phyloP scores from a whole-genome alignment of 1,140 invertebrate genomes.

The Penaeus vannamei region DNA sequence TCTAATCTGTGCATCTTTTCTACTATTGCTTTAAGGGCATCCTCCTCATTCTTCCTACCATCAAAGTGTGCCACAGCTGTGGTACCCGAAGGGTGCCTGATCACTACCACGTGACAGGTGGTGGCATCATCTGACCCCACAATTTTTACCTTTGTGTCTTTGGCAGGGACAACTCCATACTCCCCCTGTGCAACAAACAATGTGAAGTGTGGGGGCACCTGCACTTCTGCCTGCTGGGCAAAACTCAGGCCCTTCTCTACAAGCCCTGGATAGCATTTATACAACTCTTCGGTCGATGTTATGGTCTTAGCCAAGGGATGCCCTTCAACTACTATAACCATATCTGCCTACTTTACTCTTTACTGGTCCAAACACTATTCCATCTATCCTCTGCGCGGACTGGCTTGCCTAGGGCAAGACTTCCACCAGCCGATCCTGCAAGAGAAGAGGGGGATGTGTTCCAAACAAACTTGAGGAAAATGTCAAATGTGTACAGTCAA shows the following conservation, averaged over 20 bases:
- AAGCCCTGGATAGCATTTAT: slow-evolving; percentile 34
- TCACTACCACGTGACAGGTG: slow-evolving; percentile 68
- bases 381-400: slow-evolving; percentile 45
- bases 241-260: slow-evolving; percentile 43
- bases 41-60: slow-evolving; percentile 64
- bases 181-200: slow-evolving; percentile 68
- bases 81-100: slow-evolving; percentile 55
- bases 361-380: neutral
- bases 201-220: slow-evolving; percentile 36
- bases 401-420: slow-evolving; percentile 48
- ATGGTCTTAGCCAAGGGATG: slow-evolving; percentile 35
- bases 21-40: slow-evolving; percentile 48
- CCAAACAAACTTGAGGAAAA: slow-evolving; percentile 16
- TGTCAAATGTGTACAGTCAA: slow-evolving; percentile 14
- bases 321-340: slow-evolving; percentile 58
- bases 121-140: slow-evolving; percentile 69
- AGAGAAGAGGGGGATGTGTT: slow-evolving; percentile 62
- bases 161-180: slow-evolving; percentile 64
- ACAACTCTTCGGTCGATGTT: slow-evolving; percentile 50
- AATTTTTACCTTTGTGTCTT: slow-evolving; percentile 56
- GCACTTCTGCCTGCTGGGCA: slow-evolving; percentile 15
- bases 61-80: slow-evolving; percentile 68
- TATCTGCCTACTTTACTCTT: slow-evolving; percentile 37
- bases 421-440: slow-evolving; percentile 53
- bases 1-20: slow-evolving; percentile 52